Evolutionary conservation across 2,797 vertebrate genomes (phyloP), one percentile per base, ranked within the genome.

Genomic region (Gephyroberyx darwinii): DNA sequence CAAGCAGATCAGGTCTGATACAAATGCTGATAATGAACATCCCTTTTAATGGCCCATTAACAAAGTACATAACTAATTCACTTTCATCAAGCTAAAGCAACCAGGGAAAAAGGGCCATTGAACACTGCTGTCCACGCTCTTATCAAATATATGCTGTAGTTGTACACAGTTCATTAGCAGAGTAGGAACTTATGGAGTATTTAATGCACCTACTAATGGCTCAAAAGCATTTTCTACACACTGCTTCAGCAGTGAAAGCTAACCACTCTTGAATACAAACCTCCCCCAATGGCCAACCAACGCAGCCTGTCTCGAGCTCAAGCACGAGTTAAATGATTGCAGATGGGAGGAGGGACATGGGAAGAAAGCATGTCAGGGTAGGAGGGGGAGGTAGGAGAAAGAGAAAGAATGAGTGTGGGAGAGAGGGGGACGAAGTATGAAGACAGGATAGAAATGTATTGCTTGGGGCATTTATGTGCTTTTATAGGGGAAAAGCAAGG

Each of bases 401-500:
- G 53, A 79, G 66, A 64, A 77, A 71, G 60, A 65, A 61, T 51
- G 8, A 77, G 78, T 71, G 82, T 81, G 54, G 83, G 85, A 83
- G 71, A 83, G 78, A 81, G 73, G 80, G 78, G 82, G 81, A 60
- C 75, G 75, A 71, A 76, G 83, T 75, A 89, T 74, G 86, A 89
- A 89, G 87, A 89, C 75, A 71, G 86, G 82, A 85, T 74, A 82
- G 71, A 89, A 86, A 84, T 78, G 35, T 87, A 90, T 73, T 63
- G 89, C 92, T 90, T 45, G 73, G 77, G 92, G 93, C 91, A 80
- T 89, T 88, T 83, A 70, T 80, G 92, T 84, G 88, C 90, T 93
- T 92, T 92, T 92, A 90, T 71, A 71, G 71, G 80, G 20, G 81
- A 88, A 91, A 89, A 86, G 83, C 78, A 86, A 88, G 82, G 88